Evolutionary conservation across 2,797 vertebrate genomes (phyloP), one percentile per base, ranked within the genome.

Genomic region (Pagetopsis macropterus): DNA sequence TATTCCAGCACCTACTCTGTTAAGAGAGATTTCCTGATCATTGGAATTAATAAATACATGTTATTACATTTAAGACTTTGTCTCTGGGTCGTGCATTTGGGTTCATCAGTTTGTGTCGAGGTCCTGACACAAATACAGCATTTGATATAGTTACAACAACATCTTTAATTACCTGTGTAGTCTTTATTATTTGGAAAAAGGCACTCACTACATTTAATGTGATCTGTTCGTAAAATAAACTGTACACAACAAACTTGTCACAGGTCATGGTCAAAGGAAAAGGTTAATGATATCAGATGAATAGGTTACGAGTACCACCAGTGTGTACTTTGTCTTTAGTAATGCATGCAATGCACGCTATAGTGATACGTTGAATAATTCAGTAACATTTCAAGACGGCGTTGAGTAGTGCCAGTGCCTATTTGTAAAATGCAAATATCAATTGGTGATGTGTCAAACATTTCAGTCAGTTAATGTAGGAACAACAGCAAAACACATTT

Each of bases 151-250:
- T 3, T 56, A 44, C 33, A 1, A 52, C 57, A 10, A 52, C 40
- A 2, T 40, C 64, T 75, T 10, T 40, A 11, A 66, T 72, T 57
- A 54, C 0, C 64, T 78, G 70, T 56, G 48, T 83, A 52, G 66
- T 88, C 64, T 94, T 94, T 93, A 94, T 94, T 94, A 75, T 73
- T 65, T 81, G 52, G 66, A 88, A 90, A 88, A 94, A 94, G 92
- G 93, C 94, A 93, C 93, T 93, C 91, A 91, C 89, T 92, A 93
- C 91, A 92, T 88, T 89, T 88, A 82, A 89, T 82, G 87, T 87
- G 86, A 85, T 88, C 63, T 75, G 83, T 77, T 84, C 83, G 84
- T 83, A 78, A 86, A 84, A 86, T 72, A 85, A 86, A 87, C 70
- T 85, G 67, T 80, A 79, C 84, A 89, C 84, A 88, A 85, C 65